Conservation (phyloP, 2,113 vertebrate species). For the Equus przewalskii region DNA sequence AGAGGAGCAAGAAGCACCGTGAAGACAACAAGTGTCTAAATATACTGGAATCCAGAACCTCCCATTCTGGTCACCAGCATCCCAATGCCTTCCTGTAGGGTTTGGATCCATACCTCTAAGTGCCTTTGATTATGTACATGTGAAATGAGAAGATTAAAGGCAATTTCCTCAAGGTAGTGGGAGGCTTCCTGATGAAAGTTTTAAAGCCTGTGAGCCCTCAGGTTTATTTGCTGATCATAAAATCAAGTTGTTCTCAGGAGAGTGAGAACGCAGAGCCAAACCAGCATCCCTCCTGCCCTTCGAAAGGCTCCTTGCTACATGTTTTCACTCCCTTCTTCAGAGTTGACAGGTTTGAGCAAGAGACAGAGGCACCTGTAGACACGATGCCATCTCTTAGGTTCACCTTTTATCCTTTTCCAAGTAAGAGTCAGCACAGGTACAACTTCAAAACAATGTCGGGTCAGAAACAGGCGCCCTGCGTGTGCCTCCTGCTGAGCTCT, state of each 20-base stretch:
- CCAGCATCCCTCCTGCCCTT: background rate
- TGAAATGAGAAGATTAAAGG: conserved; percentile 22
- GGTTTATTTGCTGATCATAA: background rate
- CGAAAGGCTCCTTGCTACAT: background rate
- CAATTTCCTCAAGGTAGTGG: background rate
- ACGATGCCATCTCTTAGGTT: background rate
- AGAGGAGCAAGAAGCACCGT: background rate
- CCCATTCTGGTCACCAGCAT: background rate
- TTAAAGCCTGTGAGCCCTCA: background rate
- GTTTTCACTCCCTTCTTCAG: background rate
- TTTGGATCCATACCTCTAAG: background rate
- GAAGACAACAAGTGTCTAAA: background rate
- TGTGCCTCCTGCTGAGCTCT: background rate
- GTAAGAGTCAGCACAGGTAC: background rate
- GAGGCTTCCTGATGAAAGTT: background rate
- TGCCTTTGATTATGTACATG: background rate
- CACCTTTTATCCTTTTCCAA: background rate
- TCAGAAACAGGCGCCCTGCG: fast-evolving
- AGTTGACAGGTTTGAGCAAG: background rate
- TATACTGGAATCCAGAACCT: background rate
- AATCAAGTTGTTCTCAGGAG: background rate
- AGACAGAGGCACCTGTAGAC: background rate
- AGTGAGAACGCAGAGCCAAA: background rate
- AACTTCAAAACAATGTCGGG: background rate
- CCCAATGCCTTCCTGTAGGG: background rate